phyloP scores from a whole-genome alignment of 1,140 invertebrate species.

The Drosophila navojoa region DNA sequence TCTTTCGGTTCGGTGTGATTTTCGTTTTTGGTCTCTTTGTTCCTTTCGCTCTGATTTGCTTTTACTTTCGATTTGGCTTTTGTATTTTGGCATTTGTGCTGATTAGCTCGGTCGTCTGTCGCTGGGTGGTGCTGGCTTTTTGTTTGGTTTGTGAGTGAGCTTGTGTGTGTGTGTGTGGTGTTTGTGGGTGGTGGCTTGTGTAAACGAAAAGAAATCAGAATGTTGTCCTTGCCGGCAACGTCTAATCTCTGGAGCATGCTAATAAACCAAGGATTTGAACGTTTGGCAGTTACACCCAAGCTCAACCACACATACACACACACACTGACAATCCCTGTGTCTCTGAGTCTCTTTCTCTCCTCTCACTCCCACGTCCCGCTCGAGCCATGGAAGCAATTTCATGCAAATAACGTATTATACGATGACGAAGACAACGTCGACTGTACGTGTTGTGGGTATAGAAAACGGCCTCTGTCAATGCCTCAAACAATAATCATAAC shows the following conservation, averaged over 20 bases:
- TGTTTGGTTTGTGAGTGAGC: conserved; percentile 15
- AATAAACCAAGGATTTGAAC: conserved; percentile 64
- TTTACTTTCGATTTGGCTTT: conserved; percentile 81
- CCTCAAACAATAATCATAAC: conserved; percentile 77
- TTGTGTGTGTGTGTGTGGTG: background rate
- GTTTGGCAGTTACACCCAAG: conserved; percentile 3
- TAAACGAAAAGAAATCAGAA: conserved; percentile 76
- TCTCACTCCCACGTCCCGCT: background rate
- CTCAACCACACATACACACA: background rate
- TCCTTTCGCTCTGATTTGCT: conserved; percentile 58
- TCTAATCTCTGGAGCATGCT: conserved; percentile 80
- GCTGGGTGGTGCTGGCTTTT: conserved; percentile 13
- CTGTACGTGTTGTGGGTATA: conserved; percentile 78
- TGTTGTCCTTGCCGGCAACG: conserved; percentile 75
- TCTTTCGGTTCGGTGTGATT: conserved; percentile 33
- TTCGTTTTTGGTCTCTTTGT: conserved; percentile 5
- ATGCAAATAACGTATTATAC: conserved; percentile 80
- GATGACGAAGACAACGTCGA: conserved; percentile 45
- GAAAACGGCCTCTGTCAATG: conserved; percentile 60
- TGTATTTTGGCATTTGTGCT: conserved; percentile 78
- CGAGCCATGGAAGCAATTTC: conserved; percentile 61
- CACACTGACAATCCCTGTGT: no score
- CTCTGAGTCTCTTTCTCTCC: background rate
- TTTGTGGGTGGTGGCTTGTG: conserved; percentile 41
- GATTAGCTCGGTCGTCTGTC: conserved; percentile 57